Evolutionary conservation across 2,888 invertebrate species (phyloP).

Genomic region (Leptothorax acervorum): DNA sequence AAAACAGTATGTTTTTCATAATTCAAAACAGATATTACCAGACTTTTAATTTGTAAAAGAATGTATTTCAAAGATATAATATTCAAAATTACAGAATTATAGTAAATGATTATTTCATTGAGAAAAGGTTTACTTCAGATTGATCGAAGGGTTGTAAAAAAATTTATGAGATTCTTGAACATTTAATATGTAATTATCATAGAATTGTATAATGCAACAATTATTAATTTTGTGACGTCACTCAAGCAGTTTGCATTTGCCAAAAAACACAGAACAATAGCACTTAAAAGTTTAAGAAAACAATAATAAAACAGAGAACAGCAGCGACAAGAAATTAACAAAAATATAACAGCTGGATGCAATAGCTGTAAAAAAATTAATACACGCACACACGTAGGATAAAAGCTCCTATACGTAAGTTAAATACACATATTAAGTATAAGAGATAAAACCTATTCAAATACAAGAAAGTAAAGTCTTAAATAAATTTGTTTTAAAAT

Average conservation of each 20-base stretch:
- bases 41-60: neutral
- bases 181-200: neutral
- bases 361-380: neutral
- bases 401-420: neutral
- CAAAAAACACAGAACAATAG: neutral
- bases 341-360: neutral
- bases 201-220: neutral
- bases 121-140: neutral
- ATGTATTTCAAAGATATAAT: neutral
- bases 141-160: neutral
- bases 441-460: neutral
- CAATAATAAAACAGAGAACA: neutral
- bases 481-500: slow-evolving; percentile 21
- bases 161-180: neutral
- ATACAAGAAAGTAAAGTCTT: neutral
- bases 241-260: neutral
- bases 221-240: neutral
- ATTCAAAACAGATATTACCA: neutral
- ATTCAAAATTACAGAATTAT: neutral
- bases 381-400: neutral
- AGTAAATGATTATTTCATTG: neutral
- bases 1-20: neutral
- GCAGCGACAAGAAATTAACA: neutral
- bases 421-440: neutral
- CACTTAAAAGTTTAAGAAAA: neutral